These are phyloP conservation scores for Hofmannophila pseudospretella DNA, from an alignment of 2,888 invertebrate genomes.

Conservation along the genomic window DNA sequence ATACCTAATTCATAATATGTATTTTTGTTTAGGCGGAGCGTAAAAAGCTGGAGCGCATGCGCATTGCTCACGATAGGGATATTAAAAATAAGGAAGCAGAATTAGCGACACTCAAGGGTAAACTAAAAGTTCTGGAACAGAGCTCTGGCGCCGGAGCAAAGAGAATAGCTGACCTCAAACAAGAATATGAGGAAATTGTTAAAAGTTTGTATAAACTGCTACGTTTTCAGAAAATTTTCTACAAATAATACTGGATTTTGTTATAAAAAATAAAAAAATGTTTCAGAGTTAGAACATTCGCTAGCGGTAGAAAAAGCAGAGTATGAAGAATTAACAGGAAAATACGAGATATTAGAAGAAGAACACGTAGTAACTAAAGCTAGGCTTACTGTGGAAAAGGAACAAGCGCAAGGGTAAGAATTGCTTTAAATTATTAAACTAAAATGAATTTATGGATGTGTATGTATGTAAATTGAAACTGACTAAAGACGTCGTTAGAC, in stretches of 20 bases:
- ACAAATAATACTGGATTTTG: background rate
- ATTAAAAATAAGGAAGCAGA: slow-evolving; percentile 87
- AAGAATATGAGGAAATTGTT: slow-evolving; percentile 81
- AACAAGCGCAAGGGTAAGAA: slow-evolving; percentile 83
- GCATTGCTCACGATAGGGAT: slow-evolving; percentile 84
- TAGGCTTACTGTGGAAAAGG: slow-evolving; percentile 88
- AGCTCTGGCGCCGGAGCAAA: slow-evolving; percentile 79
- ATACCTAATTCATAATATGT: background rate
- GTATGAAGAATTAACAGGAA: slow-evolving; percentile 87
- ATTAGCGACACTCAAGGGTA: slow-evolving; percentile 85
- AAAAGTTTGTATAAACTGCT: slow-evolving; percentile 77
- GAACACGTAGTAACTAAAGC: slow-evolving; percentile 91
- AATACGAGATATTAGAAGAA: slow-evolving; percentile 90
- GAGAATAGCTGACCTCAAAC: slow-evolving; percentile 81
- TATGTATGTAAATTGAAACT: too few species aligned
- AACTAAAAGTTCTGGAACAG: slow-evolving; percentile 81
- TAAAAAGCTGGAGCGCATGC: slow-evolving; percentile 82
- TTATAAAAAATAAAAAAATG: slow-evolving; percentile 3
- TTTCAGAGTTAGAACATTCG: slow-evolving; percentile 82
- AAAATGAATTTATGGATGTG: too few species aligned
- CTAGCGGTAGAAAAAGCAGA: slow-evolving; percentile 83
- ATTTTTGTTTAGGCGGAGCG: slow-evolving; percentile 71
- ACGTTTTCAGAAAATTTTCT: background rate
- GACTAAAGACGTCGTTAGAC: background rate
- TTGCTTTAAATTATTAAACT: background rate